Evolutionary conservation across 2,888 invertebrate species (phyloP), one percentile per base, ranked within the genome.

Genomic region (Synergus itoensis): DNA sequence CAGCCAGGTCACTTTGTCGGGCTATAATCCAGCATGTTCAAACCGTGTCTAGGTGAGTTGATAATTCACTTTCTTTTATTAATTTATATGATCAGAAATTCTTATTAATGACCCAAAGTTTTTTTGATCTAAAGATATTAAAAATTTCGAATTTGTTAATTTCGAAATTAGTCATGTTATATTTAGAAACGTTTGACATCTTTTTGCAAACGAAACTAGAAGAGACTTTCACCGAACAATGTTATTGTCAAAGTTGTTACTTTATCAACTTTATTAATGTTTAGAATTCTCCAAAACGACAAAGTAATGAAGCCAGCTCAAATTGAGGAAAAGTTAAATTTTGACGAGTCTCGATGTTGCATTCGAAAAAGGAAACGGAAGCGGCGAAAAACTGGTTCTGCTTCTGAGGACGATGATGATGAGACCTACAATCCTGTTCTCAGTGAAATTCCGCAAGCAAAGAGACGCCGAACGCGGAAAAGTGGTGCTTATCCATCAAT

Each of bases 1-100:
- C 94, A 41, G 90, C 95, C 21, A 93, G 96, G 48, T 95, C 96
- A n/a, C 92, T 94, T 48, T 96, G 96, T 88, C 95, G 96, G 94
- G 96, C 96, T 60, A 92, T 96, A 11, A 93, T 95, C 82, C 95
- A 96, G 80, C 96, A 95, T 89, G 84, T 92, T 18, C 87, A 90
- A 81, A 89, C 88, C 40, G 88, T 91, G 9, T 87, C 88, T 40
- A 90, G 89, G 91, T 91, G 86, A 80, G 57, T 65, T 43, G n/a
- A 43, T 77, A 18, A 65, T n/a, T 40, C 12, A 43, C 28, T 43
- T 45, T 67, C 36, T 77, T 18, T 43, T 4, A 53, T 53, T 77
- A 62, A 18, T 28, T 48, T 7, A 9, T 16, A 18, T 14, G n/a
- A n/a, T 53, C 8, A 53, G 53, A 8, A 53, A 53, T 53, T 53